phyloP scores from a whole-genome alignment of 1,140 invertebrate genomes.

The Cherax destructor region DNA sequence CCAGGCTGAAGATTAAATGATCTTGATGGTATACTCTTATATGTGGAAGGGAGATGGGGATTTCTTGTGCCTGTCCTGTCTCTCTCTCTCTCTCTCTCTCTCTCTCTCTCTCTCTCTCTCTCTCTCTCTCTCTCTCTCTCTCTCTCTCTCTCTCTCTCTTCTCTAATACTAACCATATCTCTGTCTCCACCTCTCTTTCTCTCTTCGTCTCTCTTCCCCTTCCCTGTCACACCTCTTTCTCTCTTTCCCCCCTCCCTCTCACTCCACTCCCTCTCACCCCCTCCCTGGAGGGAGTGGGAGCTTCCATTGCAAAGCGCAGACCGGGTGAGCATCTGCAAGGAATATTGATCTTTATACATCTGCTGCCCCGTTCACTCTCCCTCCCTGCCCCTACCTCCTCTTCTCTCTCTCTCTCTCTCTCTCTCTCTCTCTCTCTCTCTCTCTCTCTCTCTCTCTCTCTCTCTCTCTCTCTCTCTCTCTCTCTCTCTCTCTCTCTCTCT shows the following conservation, averaged over 20 bases:
- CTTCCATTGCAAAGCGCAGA: constrained; percentile 52
- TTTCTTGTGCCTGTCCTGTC: too few relatives aligned
- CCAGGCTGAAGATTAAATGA: too few relatives aligned
- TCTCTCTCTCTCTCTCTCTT: constrained; percentile 15
- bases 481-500: constrained; percentile 2
- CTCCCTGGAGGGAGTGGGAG: neutral
- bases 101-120: too few relatives aligned
- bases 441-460: neutral
- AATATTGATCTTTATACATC: constrained; percentile 51
- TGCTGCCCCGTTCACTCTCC: constrained; percentile 24
- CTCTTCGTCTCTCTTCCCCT: neutral
- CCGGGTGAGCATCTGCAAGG: constrained; percentile 46
- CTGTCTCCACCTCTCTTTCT: neutral
- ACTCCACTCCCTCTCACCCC: constrained; percentile 9
- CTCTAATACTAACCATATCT: too few relatives aligned
- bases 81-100: too few relatives aligned
- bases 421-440: neutral
- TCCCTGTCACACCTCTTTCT: constrained; percentile 18
- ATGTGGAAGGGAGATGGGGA: too few relatives aligned
- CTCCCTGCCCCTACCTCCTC: constrained; percentile 21
- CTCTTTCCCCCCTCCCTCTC: constrained; percentile 22
- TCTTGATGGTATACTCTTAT: too few relatives aligned
- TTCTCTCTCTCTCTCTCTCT: constrained; percentile 26
- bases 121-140: neutral
- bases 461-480: neutral